Base-by-base conservation (phyloP, 2,888 invertebrate species). In the Scaeva pyrastri region DNA sequence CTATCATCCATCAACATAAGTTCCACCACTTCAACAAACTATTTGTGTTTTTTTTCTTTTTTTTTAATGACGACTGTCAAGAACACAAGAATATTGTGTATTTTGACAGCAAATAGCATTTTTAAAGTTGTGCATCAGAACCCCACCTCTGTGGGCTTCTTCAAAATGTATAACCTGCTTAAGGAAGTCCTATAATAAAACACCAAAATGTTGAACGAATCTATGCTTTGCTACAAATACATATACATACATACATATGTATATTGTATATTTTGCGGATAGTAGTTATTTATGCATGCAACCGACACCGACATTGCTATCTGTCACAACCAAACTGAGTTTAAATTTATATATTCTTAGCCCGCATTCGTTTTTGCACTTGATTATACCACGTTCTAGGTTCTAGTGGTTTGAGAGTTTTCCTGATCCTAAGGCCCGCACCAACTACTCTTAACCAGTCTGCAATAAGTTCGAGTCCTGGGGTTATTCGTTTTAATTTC, bases 241-340 rank as follows among this genome's bases (percentile, higher is more conserved):
- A 19, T 11, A 16, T 14, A 12, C 16, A 16, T 36, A 56, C 2
- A 6, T 56, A 19, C 11, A 16, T 19, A 31, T 31, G n/a, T n/a
- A n/a, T n/a, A n/a, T n/a, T n/a, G n/a, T 31, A 7, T 31, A 5
- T 5, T 31, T 5, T 31, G 3, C 31, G 31, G 31, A 31, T 31
- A 31, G 6, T 0, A 41, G 43, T 62, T 72, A 64, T 41, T 58
- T 50, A 11, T 64, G 11, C 36, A 56, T 21, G 55, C 52, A 14
- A 23, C 8, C 26, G n/a, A 23, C 58, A 23, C 3, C 16, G 11
- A 23, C 58, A 41, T 64, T 58, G 36, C 16, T 66, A 76, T 76
- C 71, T 82, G 81, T 76, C 81, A 82, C 36, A 41, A 50, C 31
- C 76, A 82, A 82, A 76, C 41, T 39, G 8, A 60, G 31, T 62